Evolutionary conservation across 2,113 vertebrate species (phyloP), one percentile per base, ranked within the genome.

Genomic region (Varanus komodoensis): DNA sequence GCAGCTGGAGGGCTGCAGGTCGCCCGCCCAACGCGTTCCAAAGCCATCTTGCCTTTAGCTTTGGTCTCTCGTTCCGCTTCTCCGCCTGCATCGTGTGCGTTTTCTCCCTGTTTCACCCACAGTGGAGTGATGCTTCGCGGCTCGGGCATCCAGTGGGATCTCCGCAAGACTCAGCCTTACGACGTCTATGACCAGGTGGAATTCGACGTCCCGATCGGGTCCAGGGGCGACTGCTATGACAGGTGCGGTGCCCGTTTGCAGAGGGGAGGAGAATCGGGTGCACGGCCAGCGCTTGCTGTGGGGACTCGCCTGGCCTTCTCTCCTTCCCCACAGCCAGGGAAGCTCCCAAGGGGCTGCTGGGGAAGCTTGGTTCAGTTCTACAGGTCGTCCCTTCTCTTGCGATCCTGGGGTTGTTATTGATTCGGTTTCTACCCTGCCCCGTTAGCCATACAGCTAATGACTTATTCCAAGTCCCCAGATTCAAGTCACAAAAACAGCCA

Each of bases 71-170:
- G 27, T 84, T 87, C 7, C 1, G 0, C 8, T 34, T 17, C 54
- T 15, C 23, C 34, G 17, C 14, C 15, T 50, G 3, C 12, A 6
- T 57, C 27, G 64, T 50, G 34, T 23, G 25, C 4, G 0, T 0
- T 3, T 1, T 21, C 61, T 64, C 61, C 8, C 0, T 80, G 9
- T 79, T 0, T 12, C 38, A 87, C 23, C 12, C 1, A 0, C 96
- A 99, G 99, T 0, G 99, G 99, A 4, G 99, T 99, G 93, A 99
- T 99, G 99, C 97, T 99, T 17, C 97, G 99, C 7, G 99, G 99
- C 4, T 99, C 99, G 0, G 99, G 99, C 1, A 99, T 99, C 95
- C 98, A 98, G 83, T 99, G 99, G 99, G 99, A 99, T 90, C 96
- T 99, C 89, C 98, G 99, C 87, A 99, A 99, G 96, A 97, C 97